These are phyloP conservation scores for Eueremaeus valkanovi DNA, from an alignment of 2,888 invertebrate species.

Conservation along the genomic window DNA sequence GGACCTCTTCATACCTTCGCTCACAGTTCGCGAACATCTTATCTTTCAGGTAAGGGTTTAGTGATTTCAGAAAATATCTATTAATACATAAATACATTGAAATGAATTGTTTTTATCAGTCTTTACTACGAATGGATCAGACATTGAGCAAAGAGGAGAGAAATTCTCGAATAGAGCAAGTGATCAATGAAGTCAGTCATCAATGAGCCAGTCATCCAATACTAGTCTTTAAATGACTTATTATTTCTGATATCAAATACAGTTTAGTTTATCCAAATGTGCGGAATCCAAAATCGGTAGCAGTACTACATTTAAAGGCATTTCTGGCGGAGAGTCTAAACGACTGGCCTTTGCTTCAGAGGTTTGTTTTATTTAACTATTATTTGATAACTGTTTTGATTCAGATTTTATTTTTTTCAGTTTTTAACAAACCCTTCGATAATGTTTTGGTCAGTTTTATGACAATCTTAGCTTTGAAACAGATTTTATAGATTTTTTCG, in stretches of 20 bases:
- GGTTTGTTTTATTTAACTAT: too few species aligned
- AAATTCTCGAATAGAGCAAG: not conserved
- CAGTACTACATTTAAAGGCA: slow-evolving; percentile 78
- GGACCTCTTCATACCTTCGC: slow-evolving; percentile 52
- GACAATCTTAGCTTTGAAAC: not conserved
- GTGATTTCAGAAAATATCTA: not conserved
- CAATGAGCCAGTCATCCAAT: not conserved
- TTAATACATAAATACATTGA: not conserved
- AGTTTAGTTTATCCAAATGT: slow-evolving; percentile 83
- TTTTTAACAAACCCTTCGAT: slow-evolving; percentile 89
- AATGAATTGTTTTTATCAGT: not conserved
- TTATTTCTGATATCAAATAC: slow-evolving; percentile 43
- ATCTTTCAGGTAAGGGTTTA: slow-evolving; percentile 42
- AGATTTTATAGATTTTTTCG: not conserved
- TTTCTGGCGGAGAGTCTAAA: slow-evolving; percentile 95
- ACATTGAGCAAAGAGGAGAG: not conserved
- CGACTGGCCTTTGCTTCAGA: slow-evolving; percentile 94
- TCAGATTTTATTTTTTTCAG: slow-evolving; percentile 53
- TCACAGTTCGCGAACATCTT: slow-evolving; percentile 52
- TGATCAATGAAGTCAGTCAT: slow-evolving; percentile 6
- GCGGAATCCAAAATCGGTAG: slow-evolving; percentile 84
- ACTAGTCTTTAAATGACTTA: not conserved
- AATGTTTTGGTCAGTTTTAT: slow-evolving; percentile 67
- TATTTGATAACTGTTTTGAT: not conserved
- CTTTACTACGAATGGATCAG: slow-evolving; percentile 3